Conservation (phyloP, 2,888 invertebrate genomes). For the Zootermopsis nevadensis region DNA sequence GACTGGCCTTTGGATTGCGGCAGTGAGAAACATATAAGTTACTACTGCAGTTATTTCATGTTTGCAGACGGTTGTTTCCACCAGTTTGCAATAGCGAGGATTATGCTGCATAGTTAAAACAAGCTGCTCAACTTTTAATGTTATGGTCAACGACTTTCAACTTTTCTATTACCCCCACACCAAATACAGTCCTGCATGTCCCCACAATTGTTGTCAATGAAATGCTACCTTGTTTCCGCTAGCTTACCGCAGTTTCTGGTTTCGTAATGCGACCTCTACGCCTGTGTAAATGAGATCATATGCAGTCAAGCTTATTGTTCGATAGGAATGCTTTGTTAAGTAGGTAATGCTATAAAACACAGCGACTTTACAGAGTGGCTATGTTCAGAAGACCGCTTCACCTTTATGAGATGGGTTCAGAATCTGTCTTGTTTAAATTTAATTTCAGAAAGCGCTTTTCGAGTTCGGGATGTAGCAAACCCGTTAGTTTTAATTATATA, state of each 20-base stretch:
- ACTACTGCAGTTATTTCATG: background rate
- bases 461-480: too few species aligned
- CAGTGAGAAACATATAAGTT: background rate
- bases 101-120: slow-evolving; percentile 25
- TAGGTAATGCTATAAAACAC: background rate
- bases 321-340: background rate
- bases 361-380: background rate
- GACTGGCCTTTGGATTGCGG: background rate
- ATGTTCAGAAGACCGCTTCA: background rate
- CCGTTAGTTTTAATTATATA: too few species aligned
- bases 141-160: slow-evolving; percentile 31
- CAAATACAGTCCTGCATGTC: background rate
- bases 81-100: background rate
- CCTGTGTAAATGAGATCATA: background rate
- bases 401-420: too few species aligned
- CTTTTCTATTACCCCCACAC: slow-evolving; percentile 27
- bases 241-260: background rate
- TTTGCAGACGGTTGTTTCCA: background rate
- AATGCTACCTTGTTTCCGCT: background rate
- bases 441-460: too few species aligned
- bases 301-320: background rate
- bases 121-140: slow-evolving; percentile 31
- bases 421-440: too few species aligned
- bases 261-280: background rate
- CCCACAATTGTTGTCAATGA: slow-evolving; percentile 34